Conservation (phyloP, 2,113 vertebrate species). For the Synchiropus splendidus region DNA sequence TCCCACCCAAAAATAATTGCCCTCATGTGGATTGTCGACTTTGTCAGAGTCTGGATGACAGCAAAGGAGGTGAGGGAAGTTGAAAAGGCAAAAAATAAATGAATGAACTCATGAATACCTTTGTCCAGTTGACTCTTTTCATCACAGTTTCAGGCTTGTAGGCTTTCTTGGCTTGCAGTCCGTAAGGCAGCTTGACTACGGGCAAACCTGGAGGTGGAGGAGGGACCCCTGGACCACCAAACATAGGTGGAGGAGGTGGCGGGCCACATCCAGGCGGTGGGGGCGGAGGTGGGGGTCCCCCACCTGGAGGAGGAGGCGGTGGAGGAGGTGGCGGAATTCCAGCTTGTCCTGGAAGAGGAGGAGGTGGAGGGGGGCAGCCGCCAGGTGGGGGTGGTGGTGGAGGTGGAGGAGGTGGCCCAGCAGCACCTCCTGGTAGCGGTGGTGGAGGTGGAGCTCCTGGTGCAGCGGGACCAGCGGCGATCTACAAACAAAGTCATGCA, state of each 20-base stretch:
- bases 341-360: conserved; percentile 42
- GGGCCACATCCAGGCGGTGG: conserved; percentile 58
- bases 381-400: conserved; percentile 52
- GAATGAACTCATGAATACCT: too few species aligned
- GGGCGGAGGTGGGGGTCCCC: conserved; percentile 62
- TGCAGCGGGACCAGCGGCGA: conserved; percentile 35
- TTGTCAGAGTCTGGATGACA: too few species aligned
- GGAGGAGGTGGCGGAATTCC: conserved; percentile 39
- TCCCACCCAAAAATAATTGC: too few species aligned
- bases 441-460: conserved; percentile 38
- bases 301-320: conserved; percentile 55
- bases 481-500: conserved; percentile 57
- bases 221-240: conserved; percentile 39
- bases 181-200: conserved; percentile 75
- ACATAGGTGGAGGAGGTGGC: conserved; percentile 63
- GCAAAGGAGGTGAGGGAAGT: too few species aligned
- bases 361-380: conserved; percentile 43
- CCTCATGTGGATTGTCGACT: too few species aligned
- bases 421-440: conserved; percentile 34
- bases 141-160: conserved; percentile 83
- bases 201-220: conserved; percentile 63
- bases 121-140: conserved; percentile 97
- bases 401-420: conserved; percentile 46
- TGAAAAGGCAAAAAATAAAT: too few species aligned
- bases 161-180: conserved; percentile 83